A percentile compares a stretch with the other conserved stretches of the same genome.
phyloP scores from a whole-genome alignment of 2,113 vertebrate species.

The Pomatostomus ruficeps region DNA sequence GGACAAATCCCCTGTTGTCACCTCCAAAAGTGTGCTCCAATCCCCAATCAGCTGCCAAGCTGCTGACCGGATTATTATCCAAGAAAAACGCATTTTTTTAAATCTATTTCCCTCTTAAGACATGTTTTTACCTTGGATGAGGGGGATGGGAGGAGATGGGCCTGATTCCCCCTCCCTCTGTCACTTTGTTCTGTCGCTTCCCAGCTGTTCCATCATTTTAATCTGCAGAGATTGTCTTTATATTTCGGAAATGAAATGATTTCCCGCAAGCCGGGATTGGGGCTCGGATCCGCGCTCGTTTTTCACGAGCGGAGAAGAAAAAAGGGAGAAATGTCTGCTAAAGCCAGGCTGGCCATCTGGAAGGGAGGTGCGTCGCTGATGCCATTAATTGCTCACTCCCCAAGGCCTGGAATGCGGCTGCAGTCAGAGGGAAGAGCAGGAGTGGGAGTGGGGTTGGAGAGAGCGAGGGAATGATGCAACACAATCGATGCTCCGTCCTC shows the following conservation, averaged over 20 bases:
- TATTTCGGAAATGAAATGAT: not conserved
- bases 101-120: not conserved
- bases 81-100: accelerated
- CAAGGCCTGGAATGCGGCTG: not conserved
- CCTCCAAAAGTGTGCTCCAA: not conserved
- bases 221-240: constrained; percentile 35
- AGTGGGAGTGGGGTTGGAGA: not conserved
- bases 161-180: not conserved
- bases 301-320: not conserved
- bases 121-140: not conserved
- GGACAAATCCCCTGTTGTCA: not conserved
- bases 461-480: not conserved
- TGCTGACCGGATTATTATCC: not conserved
- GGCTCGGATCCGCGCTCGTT: accelerated
- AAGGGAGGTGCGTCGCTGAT: not conserved
- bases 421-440: not conserved
- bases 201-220: constrained; percentile 39
- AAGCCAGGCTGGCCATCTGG: constrained; percentile 24
- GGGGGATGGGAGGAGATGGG: not conserved
- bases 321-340: not conserved
- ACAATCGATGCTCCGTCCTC: not conserved
- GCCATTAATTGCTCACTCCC: not conserved
- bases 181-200: not conserved
- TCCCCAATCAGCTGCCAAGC: not conserved
- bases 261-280: not conserved